Evolutionary conservation across 2,113 vertebrate species (phyloP), one percentile per base, ranked within the genome.

Genomic region (Fregetta grallaria): DNA sequence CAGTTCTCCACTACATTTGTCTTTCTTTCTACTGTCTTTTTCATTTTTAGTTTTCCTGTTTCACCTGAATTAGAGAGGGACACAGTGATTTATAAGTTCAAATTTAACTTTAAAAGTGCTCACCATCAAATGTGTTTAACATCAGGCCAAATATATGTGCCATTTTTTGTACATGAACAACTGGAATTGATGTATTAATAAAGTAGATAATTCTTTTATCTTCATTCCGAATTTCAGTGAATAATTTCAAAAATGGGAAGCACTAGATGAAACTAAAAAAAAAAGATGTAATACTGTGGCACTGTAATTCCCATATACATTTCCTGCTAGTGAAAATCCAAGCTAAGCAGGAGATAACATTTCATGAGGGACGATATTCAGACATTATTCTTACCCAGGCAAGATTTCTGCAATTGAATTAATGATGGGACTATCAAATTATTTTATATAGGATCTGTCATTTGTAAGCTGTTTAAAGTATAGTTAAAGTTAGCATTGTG

Each of bases 381-480:
- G 29, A 68, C 38, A 71, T 18, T 32, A 56, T 74, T 85, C 29
- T 77, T 94, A 94, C 45, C 19, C 56, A 62, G 16, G 27, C 26
- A 73, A 73, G 42, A 10, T 77, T 83, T 82, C 38, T 17, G 16
- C 59, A 53, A 71, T 44, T 83, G 59, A 67, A 71, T 92, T 95
- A 86, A 83, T 74, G 30, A 75, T 59, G n/a, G n/a, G 25, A 65
- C 66, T 84, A 92, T 88, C 32, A 88, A 86, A 91, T 74, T 71
- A 88, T 88, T 94, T 90, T 88, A 47, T 90, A 83, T 12, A 76
- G 45, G 42, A 62, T 76, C 70, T 96, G 75, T 88, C 88, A 90
- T 78, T 74, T 86, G 36, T 75, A 93, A 95, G 61, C 40, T 85
- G 32, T 93, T 93, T 88, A 94, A 95, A 94, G 47, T 55, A 76